Base-by-base conservation (phyloP, 2,888 invertebrate genomes). In the Conistra vaccinii region DNA sequence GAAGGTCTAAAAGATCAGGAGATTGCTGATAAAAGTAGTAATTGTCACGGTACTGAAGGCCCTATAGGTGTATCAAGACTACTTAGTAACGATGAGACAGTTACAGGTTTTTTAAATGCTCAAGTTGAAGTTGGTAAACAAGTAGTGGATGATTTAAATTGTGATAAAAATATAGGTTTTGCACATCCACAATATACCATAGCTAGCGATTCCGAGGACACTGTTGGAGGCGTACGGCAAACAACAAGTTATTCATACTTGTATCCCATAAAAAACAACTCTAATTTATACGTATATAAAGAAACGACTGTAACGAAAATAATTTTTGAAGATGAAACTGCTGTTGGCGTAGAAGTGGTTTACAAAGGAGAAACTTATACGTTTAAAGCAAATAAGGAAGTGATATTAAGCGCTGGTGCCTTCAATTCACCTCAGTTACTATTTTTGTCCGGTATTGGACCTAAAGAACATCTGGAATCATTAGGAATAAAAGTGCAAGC, bases 371-470 rank as follows among this genome's bases (percentile, higher is more conserved):
- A 65, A 5, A 78, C 57, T 20, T 83, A 78, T n/a, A 84, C 42
- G 26, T 66, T 86, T 0, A 70, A 70, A 60, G 87, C 83, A 3
- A 78, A 68, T 0, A 87, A 81, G 58, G 87, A 87, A 45, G 57
- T 87, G 0, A 83, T 87, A 53, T 10, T 87, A 45, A 45, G 71
- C 39, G 86, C 82, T 29, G 86, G 86, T 55, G 70, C 45, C 2
- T 85, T 78, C 6, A 79, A 77, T 42, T 65, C 81, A 29, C 85
- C 86, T n/a, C 77, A 86, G 23, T 45, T 86, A 69, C 61, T 86
- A 12, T 79, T 80, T 60, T 42, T 84, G 2, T 87, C 86, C 0
- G 86, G 86, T 0, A 55, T 86, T 51, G 86, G 86, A 17, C 85
- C 75, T n/a, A 62, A 62, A 71, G 70, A 80, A 1, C 79, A 85